Conservation (phyloP, 2,888 invertebrate genomes). For the Aromia moschata region DNA sequence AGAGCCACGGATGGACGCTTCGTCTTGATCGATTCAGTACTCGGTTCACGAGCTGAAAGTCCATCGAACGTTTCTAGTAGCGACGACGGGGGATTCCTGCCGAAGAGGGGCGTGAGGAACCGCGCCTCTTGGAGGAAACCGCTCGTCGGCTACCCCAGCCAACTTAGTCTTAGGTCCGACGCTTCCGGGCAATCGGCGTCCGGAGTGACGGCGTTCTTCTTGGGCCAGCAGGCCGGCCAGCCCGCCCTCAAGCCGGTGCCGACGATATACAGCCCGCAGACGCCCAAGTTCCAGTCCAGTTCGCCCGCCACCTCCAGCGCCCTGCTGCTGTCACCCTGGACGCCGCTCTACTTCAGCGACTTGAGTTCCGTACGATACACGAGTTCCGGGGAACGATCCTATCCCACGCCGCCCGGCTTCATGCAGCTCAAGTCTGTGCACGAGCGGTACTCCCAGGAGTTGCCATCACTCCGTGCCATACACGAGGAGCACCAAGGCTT, state of each 20-base stretch:
- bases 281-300: slow-evolving; percentile 71
- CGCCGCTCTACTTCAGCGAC: slow-evolving; percentile 84
- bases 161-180: slow-evolving; percentile 69
- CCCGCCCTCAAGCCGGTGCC: slow-evolving; percentile 55
- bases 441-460: slow-evolving; percentile 76
- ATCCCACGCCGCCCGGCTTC: slow-evolving; percentile 78
- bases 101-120: slow-evolving; percentile 65
- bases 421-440: slow-evolving; percentile 72
- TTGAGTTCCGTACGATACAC: slow-evolving; percentile 86
- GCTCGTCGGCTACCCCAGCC: slow-evolving; percentile 72
- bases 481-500: slow-evolving; percentile 76
- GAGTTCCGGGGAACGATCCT: slow-evolving; percentile 76
- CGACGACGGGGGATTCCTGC: slow-evolving; percentile 87
- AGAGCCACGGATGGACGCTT: slow-evolving; percentile 80
- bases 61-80: slow-evolving; percentile 70
- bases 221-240: slow-evolving; percentile 43
- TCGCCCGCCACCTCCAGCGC: slow-evolving; percentile 73
- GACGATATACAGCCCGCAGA: slow-evolving; percentile 61
- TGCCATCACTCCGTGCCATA: slow-evolving; percentile 76
- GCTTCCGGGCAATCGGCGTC: slow-evolving; percentile 70
- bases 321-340: slow-evolving; percentile 70
- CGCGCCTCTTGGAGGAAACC: slow-evolving; percentile 73
- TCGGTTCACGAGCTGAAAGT: slow-evolving; percentile 67
- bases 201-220: slow-evolving; percentile 50
- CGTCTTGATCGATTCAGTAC: slow-evolving; percentile 68